A percentile compares a stretch with the other conserved stretches of the same genome.
Conservation (phyloP, 2,113 vertebrate genomes). For the Euleptes europaea region DNA sequence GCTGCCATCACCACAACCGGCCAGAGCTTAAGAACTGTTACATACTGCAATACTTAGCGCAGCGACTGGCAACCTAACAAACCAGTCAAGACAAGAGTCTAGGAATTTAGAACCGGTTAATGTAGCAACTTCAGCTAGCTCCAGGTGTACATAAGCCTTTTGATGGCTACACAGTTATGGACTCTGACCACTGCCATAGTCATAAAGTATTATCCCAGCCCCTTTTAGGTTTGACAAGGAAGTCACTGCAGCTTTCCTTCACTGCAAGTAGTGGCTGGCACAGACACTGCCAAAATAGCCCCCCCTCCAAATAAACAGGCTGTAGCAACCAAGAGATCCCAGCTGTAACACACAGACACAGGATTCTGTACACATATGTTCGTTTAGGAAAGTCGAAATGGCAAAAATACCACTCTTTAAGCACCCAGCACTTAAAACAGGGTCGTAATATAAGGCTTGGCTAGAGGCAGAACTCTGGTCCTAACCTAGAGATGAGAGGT, state of each 20-base stretch:
- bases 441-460: not conserved
- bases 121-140: not conserved
- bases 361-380: not conserved
- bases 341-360: not conserved
- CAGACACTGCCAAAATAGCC: not conserved
- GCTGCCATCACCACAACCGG: constrained; percentile 15
- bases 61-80: not conserved
- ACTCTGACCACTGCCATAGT: too few relatives aligned
- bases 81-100: not conserved
- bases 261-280: not conserved
- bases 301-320: not conserved
- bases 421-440: not conserved
- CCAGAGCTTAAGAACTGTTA: constrained; percentile 18
- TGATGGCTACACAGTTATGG: not conserved
- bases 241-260: not conserved
- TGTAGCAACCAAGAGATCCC: not conserved
- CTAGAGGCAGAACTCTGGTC: not conserved
- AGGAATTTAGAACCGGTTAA: not conserved
- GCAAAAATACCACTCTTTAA: not conserved
- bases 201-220: not conserved
- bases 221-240: not conserved
- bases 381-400: not conserved
- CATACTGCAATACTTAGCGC: constrained; percentile 9
- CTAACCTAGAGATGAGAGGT: not conserved
- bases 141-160: not conserved